A percentile compares a stretch with the other conserved stretches of the same genome.
These are phyloP conservation scores for Noctilio leporinus DNA, from an alignment of 2,113 vertebrate species.

Conservation along the genomic window DNA sequence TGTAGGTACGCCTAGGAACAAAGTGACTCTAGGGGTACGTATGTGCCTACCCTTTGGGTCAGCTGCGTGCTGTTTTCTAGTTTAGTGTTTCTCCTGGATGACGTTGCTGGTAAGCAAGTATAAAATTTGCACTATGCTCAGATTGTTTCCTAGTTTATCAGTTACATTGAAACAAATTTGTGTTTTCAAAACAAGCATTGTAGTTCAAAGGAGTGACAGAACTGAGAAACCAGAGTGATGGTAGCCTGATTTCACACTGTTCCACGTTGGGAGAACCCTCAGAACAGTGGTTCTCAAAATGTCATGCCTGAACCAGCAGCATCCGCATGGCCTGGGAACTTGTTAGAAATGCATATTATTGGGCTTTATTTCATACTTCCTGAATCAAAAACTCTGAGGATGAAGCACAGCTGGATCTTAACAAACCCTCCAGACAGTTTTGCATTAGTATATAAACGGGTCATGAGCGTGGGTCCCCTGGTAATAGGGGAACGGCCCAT, in stretches of 20 bases:
- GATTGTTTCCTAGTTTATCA: too few relatives aligned
- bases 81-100: too few relatives aligned
- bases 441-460: not conserved
- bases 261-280: not conserved
- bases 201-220: not conserved
- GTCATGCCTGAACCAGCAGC: not conserved
- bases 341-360: not conserved
- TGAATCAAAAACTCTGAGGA: not conserved
- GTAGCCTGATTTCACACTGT: not conserved
- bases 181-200: too few relatives aligned
- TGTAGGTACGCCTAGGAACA: rapidly evolving
- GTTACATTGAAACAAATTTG: too few relatives aligned
- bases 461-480: too few relatives aligned
- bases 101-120: too few relatives aligned
- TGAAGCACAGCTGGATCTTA: not conserved
- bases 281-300: not conserved
- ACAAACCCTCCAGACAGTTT: not conserved
- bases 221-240: not conserved
- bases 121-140: too few relatives aligned
- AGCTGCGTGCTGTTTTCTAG: too few relatives aligned
- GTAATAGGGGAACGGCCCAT: too few relatives aligned
- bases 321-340: not conserved
- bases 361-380: not conserved
- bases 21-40: not conserved
- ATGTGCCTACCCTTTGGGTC: too few relatives aligned